These are phyloP conservation scores for Allygus modestus DNA, from an alignment of 2,888 invertebrate genomes.

Conservation along the genomic window DNA sequence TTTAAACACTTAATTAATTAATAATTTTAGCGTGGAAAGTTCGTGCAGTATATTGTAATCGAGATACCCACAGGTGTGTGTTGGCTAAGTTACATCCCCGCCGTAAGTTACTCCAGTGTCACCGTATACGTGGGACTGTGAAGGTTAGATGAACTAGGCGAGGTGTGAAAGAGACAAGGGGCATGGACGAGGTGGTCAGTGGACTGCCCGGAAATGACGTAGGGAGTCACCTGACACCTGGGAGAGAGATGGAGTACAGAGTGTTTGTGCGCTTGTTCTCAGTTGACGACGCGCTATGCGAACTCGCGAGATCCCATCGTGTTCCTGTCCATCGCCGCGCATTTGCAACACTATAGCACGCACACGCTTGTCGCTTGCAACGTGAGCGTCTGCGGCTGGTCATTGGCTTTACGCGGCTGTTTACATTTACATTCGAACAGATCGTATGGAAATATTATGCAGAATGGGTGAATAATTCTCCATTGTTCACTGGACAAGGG, in stretches of 20 bases:
- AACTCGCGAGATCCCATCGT: background rate
- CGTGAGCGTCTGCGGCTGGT: constrained; percentile 2
- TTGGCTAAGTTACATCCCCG: too few relatives aligned
- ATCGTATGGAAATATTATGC: constrained; percentile 34
- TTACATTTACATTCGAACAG: constrained; percentile 18
- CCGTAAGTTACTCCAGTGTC: too few relatives aligned
- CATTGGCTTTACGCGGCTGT: background rate
- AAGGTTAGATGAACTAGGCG: background rate
- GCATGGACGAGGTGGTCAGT: background rate
- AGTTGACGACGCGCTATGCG: background rate
- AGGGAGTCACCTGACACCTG: constrained; percentile 15
- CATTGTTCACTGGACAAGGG: constrained; percentile 5
- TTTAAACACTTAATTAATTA: too few relatives aligned
- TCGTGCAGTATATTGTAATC: too few relatives aligned
- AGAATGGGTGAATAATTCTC: constrained; percentile 19
- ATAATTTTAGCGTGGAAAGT: too few relatives aligned
- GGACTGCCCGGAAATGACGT: constrained; percentile 25
- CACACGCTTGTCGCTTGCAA: constrained; percentile 10
- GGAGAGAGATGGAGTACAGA: background rate
- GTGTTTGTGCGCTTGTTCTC: background rate
- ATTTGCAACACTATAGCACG: background rate
- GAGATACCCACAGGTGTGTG: too few relatives aligned
- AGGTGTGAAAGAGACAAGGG: background rate
- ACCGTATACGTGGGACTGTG: too few relatives aligned
- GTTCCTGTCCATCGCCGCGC: background rate